Conservation (phyloP, 2,888 invertebrate species). For the Hedya salicella region DNA sequence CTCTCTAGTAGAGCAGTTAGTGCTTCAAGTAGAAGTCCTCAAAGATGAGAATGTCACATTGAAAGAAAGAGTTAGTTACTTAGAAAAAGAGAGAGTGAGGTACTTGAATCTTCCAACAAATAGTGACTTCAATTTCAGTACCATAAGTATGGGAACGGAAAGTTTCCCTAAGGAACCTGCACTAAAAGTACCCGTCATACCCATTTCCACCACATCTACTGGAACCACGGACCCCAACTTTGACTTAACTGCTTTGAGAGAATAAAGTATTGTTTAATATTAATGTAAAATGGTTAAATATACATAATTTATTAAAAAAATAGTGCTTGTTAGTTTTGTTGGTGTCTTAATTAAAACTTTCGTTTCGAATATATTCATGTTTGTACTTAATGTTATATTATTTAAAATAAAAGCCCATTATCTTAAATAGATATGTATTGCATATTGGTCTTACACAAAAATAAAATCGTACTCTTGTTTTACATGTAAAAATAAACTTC, state of each 20-base stretch:
- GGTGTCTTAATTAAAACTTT: not conserved
- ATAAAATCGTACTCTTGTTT: conserved; percentile 78
- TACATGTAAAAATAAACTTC: conserved; percentile 83
- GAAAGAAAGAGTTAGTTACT: conserved; percentile 82
- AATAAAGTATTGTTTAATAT: conserved; percentile 5
- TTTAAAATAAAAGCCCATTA: conserved; percentile 46
- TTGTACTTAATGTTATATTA: not conserved
- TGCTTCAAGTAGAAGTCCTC: conserved; percentile 87
- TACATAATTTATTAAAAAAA: not conserved
- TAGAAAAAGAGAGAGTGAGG: conserved; percentile 83
- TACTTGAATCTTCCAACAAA: conserved; percentile 68
- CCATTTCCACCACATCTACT: conserved; percentile 51
- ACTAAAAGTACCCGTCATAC: conserved; percentile 52
- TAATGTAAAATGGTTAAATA: not conserved
- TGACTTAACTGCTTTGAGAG: conserved; percentile 70
- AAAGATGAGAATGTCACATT: conserved; percentile 86
- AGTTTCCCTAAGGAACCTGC: conserved; percentile 51
- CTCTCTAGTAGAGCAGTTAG: conserved; percentile 82
- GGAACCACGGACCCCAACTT: conserved; percentile 60
- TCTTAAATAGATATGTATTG: conserved; percentile 79
- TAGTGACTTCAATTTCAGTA: conserved; percentile 56
- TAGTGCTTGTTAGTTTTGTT: conserved; percentile 5
- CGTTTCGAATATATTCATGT: not conserved
- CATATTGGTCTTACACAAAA: conserved; percentile 83
- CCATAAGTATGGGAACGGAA: conserved; percentile 50